Evolutionary conservation across 2,888 invertebrate genomes (phyloP).

Genomic region (Proisotoma minuta): DNA sequence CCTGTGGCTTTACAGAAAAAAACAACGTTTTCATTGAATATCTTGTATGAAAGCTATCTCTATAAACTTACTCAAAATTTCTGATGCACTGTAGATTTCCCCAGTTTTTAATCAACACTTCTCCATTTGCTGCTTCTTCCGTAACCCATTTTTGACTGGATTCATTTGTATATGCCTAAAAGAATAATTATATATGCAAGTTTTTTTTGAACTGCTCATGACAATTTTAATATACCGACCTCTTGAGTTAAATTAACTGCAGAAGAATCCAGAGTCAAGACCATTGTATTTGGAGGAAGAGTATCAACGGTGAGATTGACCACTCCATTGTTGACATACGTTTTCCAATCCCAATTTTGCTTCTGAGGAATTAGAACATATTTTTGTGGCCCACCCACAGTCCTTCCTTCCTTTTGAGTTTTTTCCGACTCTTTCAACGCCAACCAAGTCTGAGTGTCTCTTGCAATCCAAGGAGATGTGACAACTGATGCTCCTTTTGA

Average conservation of each 20-base stretch:
- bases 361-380: conserved; percentile 25
- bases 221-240: conserved; percentile 9
- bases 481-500: conserved; percentile 19
- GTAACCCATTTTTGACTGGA: conserved; percentile 37
- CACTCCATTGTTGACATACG: conserved; percentile 13
- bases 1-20: conserved; percentile 17
- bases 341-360: conserved; percentile 29
- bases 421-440: conserved; percentile 18
- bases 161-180: conserved; percentile 24
- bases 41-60: background rate
- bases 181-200: background rate
- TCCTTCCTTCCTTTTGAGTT: conserved; percentile 11
- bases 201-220: background rate
- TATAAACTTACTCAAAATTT: conserved; percentile 35
- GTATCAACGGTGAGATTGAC: conserved; percentile 19
- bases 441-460: conserved; percentile 30
- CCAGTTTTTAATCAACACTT: conserved; percentile 36
- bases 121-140: conserved; percentile 25
- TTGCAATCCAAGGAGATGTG: conserved; percentile 25
- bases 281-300: conserved; percentile 21
- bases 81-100: conserved; percentile 41
- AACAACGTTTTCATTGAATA: background rate
- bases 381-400: conserved; percentile 21
- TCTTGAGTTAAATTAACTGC: conserved; percentile 31
- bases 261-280: conserved; percentile 24